Evolutionary conservation across 1,140 invertebrate genomes (phyloP), one percentile per base, ranked within the genome.

Genomic region (Mycetomoellerius zeteki): DNA sequence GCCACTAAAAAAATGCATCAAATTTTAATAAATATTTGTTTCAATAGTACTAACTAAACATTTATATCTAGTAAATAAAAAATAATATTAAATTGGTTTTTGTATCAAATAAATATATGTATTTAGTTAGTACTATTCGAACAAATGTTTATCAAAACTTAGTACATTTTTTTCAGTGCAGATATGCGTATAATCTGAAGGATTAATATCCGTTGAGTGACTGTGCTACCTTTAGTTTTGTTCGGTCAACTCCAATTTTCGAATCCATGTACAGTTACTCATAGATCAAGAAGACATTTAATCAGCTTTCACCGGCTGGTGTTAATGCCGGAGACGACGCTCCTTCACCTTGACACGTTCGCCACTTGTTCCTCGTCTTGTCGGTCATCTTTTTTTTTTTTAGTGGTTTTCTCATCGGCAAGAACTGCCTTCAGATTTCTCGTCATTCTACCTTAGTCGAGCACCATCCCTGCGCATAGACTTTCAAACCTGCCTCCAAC

Each of bases 271-370:
- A 91, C 89, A 88, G 88, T 91, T 91, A 86, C 60, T 50, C 54
- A 30, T 24, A 81, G 85, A 77, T 5, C 73, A 78, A 72, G 56
- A 50, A 43, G 71, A 78, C 58, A 30, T 30, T 80, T 75, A 72
- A 88, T 90, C 85, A 84, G 91, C 92, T 93, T 93, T 93, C 92
- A 92, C 92, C 90, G 27, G 58, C 56, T 33, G 72, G 86, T 88
- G 10, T 43, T 69, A 80, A 27, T 67, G 65, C 65, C 72, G 71
- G 43, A 89, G 87, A 88, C 86, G 91, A 90, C 88, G 91, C 89
- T 88, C 89, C 92, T 92, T 92, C 89, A 92, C 92, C 92, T 93
- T 93, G 92, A 93, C 92, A 93, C 89, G 90, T 91, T 93, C 88
- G 82, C 84, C 37, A 73, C 54, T 82, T 50, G 37, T 84, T 50